Conservation (phyloP, 2,888 invertebrate genomes). For the Caenorhabditis japonica region DNA sequence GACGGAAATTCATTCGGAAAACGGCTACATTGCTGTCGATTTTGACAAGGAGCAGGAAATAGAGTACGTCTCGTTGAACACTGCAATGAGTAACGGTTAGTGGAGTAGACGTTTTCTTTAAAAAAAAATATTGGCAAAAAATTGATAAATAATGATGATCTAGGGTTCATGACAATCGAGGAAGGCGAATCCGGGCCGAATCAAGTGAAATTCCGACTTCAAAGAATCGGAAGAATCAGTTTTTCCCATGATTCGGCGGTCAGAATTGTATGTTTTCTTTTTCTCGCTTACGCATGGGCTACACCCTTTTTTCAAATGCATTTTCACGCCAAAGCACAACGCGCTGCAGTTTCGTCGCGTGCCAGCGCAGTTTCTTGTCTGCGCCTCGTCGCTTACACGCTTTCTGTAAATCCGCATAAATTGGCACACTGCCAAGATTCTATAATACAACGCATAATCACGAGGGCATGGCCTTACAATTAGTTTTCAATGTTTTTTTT, state of each 20-base stretch:
- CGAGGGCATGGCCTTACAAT: neutral
- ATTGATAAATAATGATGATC: too few species aligned
- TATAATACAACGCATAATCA: neutral
- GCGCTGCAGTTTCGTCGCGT: too few species aligned
- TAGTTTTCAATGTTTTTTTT: constrained; percentile 13
- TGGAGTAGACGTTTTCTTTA: too few species aligned
- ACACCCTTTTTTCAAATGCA: too few species aligned
- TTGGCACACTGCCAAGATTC: too few species aligned
- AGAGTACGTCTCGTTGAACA: constrained; percentile 70
- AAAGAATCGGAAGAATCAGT: constrained; percentile 73
- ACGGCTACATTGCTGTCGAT: constrained; percentile 72
- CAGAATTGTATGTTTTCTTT: constrained; percentile 61
- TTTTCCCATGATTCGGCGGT: constrained; percentile 76
- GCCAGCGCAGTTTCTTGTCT: too few species aligned
- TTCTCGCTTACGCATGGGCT: too few species aligned
- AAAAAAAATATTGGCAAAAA: neutral
- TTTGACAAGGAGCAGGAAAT: constrained; percentile 59
- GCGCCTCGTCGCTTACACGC: too few species aligned
- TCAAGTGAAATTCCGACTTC: constrained; percentile 69
- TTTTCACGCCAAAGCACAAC: too few species aligned
- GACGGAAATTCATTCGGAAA: constrained; percentile 76
- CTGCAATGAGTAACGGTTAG: constrained; percentile 76
- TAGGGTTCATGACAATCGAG: constrained; percentile 75
- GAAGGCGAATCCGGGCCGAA: constrained; percentile 69
- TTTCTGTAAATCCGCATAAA: too few species aligned